Conservation (phyloP, 2,888 invertebrate genomes). For the Eledone cirrhosa region DNA sequence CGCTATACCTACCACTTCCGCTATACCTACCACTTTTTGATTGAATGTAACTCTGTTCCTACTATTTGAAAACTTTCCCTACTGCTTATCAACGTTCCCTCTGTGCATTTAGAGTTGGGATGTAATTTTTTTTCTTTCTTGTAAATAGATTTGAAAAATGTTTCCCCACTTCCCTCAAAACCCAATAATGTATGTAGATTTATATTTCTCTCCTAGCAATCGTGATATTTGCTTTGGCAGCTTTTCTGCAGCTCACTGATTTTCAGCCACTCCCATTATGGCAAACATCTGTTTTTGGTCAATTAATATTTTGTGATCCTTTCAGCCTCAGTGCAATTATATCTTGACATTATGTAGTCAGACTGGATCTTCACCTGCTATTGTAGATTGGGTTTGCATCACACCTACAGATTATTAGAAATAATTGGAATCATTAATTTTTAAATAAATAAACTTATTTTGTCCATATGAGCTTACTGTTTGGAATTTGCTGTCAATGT, state of each 20-base stretch:
- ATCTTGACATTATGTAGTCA: conserved; percentile 6
- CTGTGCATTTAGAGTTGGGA: neutral
- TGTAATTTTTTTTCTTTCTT: neutral
- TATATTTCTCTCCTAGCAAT: neutral
- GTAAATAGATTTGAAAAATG: conserved; percentile 13
- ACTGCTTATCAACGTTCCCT: neutral
- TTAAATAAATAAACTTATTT: neutral
- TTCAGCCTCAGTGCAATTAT: neutral
- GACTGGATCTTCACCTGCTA: neutral
- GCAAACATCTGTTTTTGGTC: neutral
- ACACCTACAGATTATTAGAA: neutral
- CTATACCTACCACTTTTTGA: too few relatives aligned
- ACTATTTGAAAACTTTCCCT: too few relatives aligned
- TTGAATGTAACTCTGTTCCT: too few relatives aligned
- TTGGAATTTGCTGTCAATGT: neutral
- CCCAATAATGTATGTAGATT: neutral
- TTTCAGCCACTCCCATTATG: neutral
- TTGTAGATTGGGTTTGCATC: neutral
- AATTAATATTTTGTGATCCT: neutral
- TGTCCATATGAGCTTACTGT: neutral
- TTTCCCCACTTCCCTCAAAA: neutral
- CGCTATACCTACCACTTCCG: too few relatives aligned
- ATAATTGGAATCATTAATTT: conserved; percentile 14
- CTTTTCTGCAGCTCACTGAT: conserved; percentile 17
- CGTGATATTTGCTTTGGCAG: neutral